phyloP scores from a whole-genome alignment of 2,113 vertebrate genomes.

The Ictalurus furcatus region DNA sequence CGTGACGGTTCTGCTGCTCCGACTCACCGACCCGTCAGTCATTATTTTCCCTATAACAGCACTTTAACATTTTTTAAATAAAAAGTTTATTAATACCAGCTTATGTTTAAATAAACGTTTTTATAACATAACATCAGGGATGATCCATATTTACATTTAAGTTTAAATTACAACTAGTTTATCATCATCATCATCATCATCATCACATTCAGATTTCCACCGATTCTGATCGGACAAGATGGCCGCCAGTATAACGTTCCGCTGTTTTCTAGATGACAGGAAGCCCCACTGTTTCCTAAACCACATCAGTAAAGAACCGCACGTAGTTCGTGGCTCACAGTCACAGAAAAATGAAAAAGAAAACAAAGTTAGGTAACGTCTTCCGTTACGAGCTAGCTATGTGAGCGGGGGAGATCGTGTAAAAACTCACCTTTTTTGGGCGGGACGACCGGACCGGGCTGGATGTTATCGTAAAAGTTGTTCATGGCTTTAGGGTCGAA shows the following conservation, averaged over 20 bases:
- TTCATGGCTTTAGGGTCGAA: conserved; percentile 92
- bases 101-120: background rate
- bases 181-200: background rate
- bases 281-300: background rate
- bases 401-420: background rate
- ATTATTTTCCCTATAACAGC: too few relatives aligned
- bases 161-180: background rate
- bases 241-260: background rate
- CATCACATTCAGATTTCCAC: background rate
- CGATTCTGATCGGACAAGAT: background rate
- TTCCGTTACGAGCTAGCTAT: background rate
- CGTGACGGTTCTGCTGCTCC: too few relatives aligned
- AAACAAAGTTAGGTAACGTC: background rate
- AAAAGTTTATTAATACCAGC: background rate
- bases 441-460: conserved; percentile 90
- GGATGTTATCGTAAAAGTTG: conserved; percentile 97
- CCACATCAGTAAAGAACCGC: background rate
- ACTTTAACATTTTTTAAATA: background rate
- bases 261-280: background rate
- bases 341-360: background rate
- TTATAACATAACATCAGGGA: background rate
- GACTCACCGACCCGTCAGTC: too few relatives aligned
- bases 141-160: background rate
- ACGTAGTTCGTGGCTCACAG: background rate
- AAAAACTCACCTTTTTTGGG: conserved; percentile 87